Evolutionary conservation across 2,113 vertebrate genomes (phyloP), one percentile per base, ranked within the genome.

Genomic region (Colius striatus): DNA sequence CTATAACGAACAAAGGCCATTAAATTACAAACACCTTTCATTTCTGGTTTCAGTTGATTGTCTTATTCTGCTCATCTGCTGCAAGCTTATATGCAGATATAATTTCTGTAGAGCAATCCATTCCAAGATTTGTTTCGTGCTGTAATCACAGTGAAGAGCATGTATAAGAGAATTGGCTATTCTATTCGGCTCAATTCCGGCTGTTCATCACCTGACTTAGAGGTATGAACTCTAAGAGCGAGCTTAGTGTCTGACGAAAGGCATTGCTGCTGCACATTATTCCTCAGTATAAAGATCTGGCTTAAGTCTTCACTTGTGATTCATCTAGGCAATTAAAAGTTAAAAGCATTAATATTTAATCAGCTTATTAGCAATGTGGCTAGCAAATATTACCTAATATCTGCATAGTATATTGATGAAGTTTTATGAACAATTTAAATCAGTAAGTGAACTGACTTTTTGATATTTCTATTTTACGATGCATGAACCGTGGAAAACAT

Each of bases 1-100:
- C 98, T 98, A 96, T 86, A 97, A 95, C 75, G 22, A 98, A 98
- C 97, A 92, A 98, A 98, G 97, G 97, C 96, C 94, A 95, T 96
- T 96, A 92, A 84, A 94, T 65, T 95, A 93, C 62, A 5, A 97
- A 97, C 71, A 96, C 78, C 84, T 96, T 74, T 79, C 36, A 78
- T 67, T 80, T 94, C 60, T 90, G 88, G 90, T 81, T 94, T 88
- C 92, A 91, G 95, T 70, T 92, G 98, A 98, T 98, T 98, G 98
- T 98, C 98, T 94, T 70, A 65, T 77, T 95, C 92, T 81, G 32
- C 29, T 96, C 6, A 10, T 75, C 90, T 61, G 94, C 95, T 96
- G 86, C 89, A 90, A 96, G 84, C 77, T 95, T 87, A 85, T 92
- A 83, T 22, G 87, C 90, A 93, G 91, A 94, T 82, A 83, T 12